Conservation (phyloP, 2,888 invertebrate species). For the Nomada goodeniana region DNA sequence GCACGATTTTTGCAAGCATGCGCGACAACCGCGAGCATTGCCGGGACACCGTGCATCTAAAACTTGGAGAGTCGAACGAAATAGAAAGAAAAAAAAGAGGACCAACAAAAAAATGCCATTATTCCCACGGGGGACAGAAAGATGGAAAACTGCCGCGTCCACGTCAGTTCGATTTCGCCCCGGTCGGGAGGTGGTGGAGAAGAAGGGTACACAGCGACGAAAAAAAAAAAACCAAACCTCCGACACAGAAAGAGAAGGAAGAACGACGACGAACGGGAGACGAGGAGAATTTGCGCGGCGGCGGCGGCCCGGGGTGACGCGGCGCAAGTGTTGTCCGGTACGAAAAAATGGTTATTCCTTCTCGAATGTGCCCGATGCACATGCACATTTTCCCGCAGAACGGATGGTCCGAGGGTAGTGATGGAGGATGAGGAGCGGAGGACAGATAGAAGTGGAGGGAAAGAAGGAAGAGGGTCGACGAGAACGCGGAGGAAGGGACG, state of each 20-base stretch:
- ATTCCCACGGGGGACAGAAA: constrained; percentile 70
- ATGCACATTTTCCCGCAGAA: constrained; percentile 78
- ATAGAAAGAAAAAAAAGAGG: too few species aligned
- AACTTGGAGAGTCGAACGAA: constrained; percentile 44
- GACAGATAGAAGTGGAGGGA: constrained; percentile 37
- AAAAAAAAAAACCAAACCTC: constrained; percentile 54
- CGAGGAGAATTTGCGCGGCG: constrained; percentile 57
- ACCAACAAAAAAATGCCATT: constrained; percentile 66
- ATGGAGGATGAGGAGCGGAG: constrained; percentile 38
- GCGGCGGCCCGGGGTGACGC: constrained; percentile 58
- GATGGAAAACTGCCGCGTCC: constrained; percentile 75
- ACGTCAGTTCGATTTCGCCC: constrained; percentile 73
- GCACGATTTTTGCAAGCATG: constrained; percentile 7
- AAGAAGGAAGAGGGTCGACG: constrained; percentile 42
- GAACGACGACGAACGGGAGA: constrained; percentile 47
- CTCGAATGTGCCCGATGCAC: constrained; percentile 79
- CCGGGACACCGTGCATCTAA: constrained; percentile 44
- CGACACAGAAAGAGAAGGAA: constrained; percentile 55
- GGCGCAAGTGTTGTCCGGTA: constrained; percentile 76
- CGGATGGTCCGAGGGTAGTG: constrained; percentile 69
- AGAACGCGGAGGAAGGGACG: constrained; percentile 40
- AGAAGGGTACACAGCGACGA: constrained; percentile 51
- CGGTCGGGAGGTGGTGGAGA: constrained; percentile 54
- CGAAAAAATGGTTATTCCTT: constrained; percentile 80
- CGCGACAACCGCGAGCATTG: neutral